Conservation (phyloP, 2,888 invertebrate genomes). For the Xestia c-nigrum region DNA sequence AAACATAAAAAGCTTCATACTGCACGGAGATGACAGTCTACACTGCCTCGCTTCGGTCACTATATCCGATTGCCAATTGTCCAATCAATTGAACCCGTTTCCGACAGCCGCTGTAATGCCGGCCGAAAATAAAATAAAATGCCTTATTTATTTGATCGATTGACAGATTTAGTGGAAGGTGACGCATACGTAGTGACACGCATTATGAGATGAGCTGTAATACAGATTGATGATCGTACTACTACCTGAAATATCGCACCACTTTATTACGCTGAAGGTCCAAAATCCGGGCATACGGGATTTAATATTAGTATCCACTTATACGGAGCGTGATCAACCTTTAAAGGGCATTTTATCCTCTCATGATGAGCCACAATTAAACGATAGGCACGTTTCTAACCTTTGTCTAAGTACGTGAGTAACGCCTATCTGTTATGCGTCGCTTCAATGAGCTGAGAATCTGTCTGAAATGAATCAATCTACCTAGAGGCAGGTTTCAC, state of each 20-base stretch:
- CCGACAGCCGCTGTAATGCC: constrained; percentile 13
- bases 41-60: constrained; percentile 7
- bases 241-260: constrained; percentile 56
- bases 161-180: constrained; percentile 49
- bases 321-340: constrained; percentile 37
- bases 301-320: constrained; percentile 50
- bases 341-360: constrained; percentile 38
- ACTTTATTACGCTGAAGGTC: constrained; percentile 47
- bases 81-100: constrained; percentile 48
- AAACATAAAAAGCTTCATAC: not conserved
- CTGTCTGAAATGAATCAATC: constrained; percentile 62
- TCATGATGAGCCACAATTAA: constrained; percentile 30
- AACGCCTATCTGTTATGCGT: constrained; percentile 29
- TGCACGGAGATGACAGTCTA: constrained; percentile 16
- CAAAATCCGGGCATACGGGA: constrained; percentile 43
- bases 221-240: constrained; percentile 62
- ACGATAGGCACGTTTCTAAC: constrained; percentile 24
- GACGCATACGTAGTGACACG: constrained; percentile 53
- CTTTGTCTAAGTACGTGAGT: constrained; percentile 33
- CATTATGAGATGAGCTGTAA: constrained; percentile 60
- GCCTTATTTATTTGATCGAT: constrained; percentile 61
- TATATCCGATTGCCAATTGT: constrained; percentile 34
- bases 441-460: constrained; percentile 41
- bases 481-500: constrained; percentile 48
- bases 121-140: constrained; percentile 46